These are phyloP conservation scores for Lycocorax pyrrhopterus DNA, from an alignment of 2,113 vertebrate species.

Conservation along the genomic window DNA sequence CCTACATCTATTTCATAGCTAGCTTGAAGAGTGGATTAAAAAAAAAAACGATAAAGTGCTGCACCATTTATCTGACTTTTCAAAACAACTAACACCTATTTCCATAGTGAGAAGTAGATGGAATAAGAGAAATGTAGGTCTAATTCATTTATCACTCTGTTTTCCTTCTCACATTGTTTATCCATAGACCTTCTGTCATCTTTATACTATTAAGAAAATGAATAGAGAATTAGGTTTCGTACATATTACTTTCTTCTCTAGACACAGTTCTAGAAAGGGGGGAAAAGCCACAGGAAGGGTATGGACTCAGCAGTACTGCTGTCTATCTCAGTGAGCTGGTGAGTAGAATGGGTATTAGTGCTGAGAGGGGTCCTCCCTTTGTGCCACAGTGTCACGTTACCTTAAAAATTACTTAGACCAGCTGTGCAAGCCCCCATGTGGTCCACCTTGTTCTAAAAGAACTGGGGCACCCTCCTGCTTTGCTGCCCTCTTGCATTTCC, in stretches of 20 bases:
- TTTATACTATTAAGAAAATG: not conserved
- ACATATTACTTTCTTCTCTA: not conserved
- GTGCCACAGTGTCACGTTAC: not conserved
- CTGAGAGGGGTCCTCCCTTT: not conserved
- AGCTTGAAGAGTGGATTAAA: not conserved
- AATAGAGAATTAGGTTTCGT: not conserved
- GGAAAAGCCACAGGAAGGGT: not conserved
- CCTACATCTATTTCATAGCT: not conserved
- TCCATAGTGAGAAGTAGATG: not conserved
- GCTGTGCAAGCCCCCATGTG: not conserved
- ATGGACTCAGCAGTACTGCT: not conserved
- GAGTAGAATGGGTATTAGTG: not conserved
- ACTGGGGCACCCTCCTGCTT: not conserved
- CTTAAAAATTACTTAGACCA: not conserved
- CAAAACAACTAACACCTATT: not conserved
- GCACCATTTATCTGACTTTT: not conserved
- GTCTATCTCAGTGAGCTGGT: not conserved
- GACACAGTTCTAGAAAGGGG: not conserved
- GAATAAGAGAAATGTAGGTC: not conserved
- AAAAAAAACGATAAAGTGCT: not conserved
- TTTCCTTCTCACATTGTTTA: not conserved
- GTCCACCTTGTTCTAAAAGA: not conserved
- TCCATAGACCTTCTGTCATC: not conserved
- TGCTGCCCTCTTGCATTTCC: not conserved
- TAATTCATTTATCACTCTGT: not conserved